Evolutionary conservation across 2,113 vertebrate genomes (phyloP), one percentile per base, ranked within the genome.

Genomic region (Nibea coibor): DNA sequence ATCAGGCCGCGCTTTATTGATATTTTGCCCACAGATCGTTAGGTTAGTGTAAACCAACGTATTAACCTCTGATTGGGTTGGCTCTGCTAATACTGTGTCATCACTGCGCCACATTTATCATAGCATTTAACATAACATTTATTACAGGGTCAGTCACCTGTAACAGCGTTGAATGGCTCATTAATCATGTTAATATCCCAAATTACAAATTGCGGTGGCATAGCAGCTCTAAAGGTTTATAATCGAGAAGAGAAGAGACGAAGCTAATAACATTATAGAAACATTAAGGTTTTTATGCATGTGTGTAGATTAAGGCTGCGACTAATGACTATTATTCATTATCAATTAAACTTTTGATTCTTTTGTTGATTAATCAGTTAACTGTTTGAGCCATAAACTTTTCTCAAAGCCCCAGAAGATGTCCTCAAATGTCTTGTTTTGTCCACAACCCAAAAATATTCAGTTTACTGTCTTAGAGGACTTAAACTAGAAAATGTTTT

Each of bases 1-100:
- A 94, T 94, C 87, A 91, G 83, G 19, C 74, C 45, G 64, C 20
- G 84, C 85, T 89, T 93, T 93, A 92, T 92, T 93, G 90, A 93
- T 94, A 88, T 94, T 93, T 92, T 81, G 88, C 70, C 85, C 85
- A 90, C 70, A 86, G 88, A 86, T 89, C 89, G 83, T 94, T 95
- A 91, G 71, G 78, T 86, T 86, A 88, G 77, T 83, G 83, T 95
- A 95, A 95, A 94, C 92, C 79, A 74, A 90, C 81, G 84, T 85
- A 93, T 94, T 94, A 93, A 92, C 83, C 87, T 85, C 75, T 93
- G 92, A 93, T 95, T 94, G 93, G 87, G 78, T 78, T 70, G 77
- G 69, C 86, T 68, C 65, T 72, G 87, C 84, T 84, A 85, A 90
- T 75, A 78, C 76, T 31, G 72, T 79, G 85, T 87, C 70, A 83